phyloP scores from a whole-genome alignment of 2,888 invertebrate genomes.

The Torymus aiolomorphi region DNA sequence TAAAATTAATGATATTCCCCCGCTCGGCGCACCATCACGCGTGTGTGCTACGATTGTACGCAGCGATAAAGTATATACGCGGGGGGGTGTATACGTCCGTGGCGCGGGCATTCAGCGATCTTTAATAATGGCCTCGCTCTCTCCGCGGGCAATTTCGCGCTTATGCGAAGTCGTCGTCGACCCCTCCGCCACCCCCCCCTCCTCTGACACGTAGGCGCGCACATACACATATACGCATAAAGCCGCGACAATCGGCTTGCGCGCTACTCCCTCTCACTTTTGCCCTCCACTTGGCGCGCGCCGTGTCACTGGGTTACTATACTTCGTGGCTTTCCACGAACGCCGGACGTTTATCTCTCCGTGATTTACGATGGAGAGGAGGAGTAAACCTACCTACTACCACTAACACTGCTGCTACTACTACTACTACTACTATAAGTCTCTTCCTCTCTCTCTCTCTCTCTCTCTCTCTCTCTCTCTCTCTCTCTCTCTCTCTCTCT shows the following conservation, averaged over 20 bases:
- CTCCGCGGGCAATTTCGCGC: conserved; percentile 12
- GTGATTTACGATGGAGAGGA: conserved; percentile 60
- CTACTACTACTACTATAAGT: no score
- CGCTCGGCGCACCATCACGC: not conserved
- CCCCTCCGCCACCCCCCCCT: no score
- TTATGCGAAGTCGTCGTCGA: no score
- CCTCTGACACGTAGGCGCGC: no score
- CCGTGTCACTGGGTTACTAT: conserved; percentile 64
- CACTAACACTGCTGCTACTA: no score
- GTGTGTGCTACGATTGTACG: not conserved
- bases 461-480: no score
- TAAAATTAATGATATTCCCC: conserved; percentile 40
- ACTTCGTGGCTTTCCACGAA: conserved; percentile 59
- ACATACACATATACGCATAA: no score
- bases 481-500: no score
- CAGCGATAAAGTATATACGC: conserved; percentile 17
- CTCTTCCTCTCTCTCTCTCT: no score
- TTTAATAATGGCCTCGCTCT: conserved; percentile 38
- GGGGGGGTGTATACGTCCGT: no score
- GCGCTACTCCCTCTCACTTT: conserved; percentile 12
- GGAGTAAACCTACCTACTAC: not conserved
- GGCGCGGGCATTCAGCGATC: conserved; percentile 28
- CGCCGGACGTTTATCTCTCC: conserved; percentile 33
- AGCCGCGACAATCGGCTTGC: not conserved
- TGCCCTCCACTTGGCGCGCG: conserved; percentile 15